Evolutionary conservation across 2,113 vertebrate genomes (phyloP).

Genomic region (Prochilodus magdalenae): DNA sequence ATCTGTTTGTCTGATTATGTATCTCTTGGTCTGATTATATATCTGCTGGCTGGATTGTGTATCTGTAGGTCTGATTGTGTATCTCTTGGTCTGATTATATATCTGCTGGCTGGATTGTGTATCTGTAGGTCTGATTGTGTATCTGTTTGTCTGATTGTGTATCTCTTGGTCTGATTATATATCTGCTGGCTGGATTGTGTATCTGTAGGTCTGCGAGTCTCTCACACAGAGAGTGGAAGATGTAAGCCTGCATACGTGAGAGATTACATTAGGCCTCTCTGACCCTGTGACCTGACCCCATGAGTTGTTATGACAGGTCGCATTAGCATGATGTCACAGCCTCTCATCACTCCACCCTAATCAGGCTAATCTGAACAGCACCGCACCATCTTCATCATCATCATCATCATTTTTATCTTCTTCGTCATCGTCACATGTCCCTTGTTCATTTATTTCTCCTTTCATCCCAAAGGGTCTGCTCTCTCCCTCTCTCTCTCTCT

Average conservation of each 20-base stretch:
- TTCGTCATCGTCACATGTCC: background rate
- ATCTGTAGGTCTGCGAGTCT: background rate
- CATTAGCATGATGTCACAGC: background rate
- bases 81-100: no score
- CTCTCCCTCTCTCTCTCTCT: background rate
- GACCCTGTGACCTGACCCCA: background rate
- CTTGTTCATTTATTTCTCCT: background rate
- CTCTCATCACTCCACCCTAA: background rate
- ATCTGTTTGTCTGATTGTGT: no score
- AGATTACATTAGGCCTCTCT: background rate
- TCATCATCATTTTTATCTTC: background rate
- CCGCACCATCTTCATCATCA: background rate
- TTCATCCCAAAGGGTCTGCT: background rate
- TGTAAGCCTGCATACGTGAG: background rate
- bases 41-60: no score
- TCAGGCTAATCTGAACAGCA: no score
- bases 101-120: no score
- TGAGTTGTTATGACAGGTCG: background rate
- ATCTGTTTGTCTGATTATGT: no score
- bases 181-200: no score
- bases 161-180: no score
- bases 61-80: no score
- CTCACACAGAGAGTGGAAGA: background rate
- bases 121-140: no score
- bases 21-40: no score